Evolutionary conservation across 2,888 invertebrate genomes (phyloP).

Genomic region (Spilarctia lutea): DNA sequence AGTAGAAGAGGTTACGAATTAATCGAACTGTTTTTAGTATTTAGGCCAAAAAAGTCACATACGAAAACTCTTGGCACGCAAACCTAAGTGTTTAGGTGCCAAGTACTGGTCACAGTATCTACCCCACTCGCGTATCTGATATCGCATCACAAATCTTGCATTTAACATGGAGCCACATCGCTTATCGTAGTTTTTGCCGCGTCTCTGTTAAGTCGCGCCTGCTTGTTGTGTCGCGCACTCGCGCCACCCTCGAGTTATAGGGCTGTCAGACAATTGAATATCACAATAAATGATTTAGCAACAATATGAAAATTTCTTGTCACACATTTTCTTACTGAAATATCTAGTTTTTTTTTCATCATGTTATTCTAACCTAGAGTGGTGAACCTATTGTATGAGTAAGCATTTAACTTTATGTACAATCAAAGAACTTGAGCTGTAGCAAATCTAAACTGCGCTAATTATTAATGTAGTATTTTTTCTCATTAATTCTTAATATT

Average conservation of each 20-base stretch:
- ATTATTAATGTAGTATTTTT: too few species aligned
- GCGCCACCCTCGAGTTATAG: slow-evolving; percentile 25
- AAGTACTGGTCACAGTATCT: slow-evolving; percentile 20
- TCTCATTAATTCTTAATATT: too few species aligned
- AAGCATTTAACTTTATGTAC: too few species aligned
- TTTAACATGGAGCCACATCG: slow-evolving; percentile 41
- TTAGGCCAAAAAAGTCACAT: slow-evolving; percentile 7
- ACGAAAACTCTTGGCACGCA: slow-evolving; percentile 34
- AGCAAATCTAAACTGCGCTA: too few species aligned
- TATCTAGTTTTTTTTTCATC: neutral
- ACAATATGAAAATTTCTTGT: neutral
- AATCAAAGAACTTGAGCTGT: too few species aligned
- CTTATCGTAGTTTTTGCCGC: slow-evolving; percentile 48
- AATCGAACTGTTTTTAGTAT: neutral
- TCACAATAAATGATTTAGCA: neutral
- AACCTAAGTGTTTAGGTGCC: slow-evolving; percentile 23
- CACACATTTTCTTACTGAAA: neutral
- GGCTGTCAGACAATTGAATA: slow-evolving; percentile 7
- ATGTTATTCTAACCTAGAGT: neutral
- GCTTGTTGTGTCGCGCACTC: slow-evolving; percentile 21
- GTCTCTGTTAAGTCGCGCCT: slow-evolving; percentile 27
- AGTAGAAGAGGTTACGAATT: neutral
- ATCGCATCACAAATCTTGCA: slow-evolving; percentile 20
- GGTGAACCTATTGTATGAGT: neutral
- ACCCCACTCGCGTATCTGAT: slow-evolving; percentile 11